A percentile compares a stretch with the other conserved stretches of the same genome.
phyloP scores from a whole-genome alignment of 2,888 invertebrate genomes.

The Caenorhabditis sp. region DNA sequence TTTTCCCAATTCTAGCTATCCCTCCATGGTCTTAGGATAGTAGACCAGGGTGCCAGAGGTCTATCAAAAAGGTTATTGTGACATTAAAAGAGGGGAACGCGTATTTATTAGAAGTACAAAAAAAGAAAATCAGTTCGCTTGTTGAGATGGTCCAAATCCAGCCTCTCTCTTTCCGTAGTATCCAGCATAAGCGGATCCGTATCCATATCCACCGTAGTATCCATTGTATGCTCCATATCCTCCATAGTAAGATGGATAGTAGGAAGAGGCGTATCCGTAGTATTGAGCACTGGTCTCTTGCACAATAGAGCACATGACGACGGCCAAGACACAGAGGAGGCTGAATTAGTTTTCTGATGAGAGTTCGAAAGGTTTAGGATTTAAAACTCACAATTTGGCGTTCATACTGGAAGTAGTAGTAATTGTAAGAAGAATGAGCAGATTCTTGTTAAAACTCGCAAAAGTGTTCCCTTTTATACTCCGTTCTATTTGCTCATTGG shows the following conservation, averaged over 20 bases:
- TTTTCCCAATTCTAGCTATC: too few relatives aligned
- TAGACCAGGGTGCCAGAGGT: not conserved
- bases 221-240: conserved; percentile 36
- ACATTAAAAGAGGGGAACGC: not conserved
- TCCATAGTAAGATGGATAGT: conserved; percentile 33
- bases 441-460: conserved; percentile 14
- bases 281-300: conserved; percentile 30
- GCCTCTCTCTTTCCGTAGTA: conserved; percentile 25
- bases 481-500: conserved; percentile 30
- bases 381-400: conserved; percentile 46
- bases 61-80: not conserved
- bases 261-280: conserved; percentile 31
- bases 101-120: not conserved
- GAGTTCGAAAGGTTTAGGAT: not conserved
- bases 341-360: not conserved
- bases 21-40: too few relatives aligned
- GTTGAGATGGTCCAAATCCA: conserved; percentile 36
- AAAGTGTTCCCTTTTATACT: conserved; percentile 25
- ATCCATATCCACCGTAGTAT: conserved; percentile 31
- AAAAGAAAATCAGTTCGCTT: conserved; percentile 16
- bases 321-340: conserved; percentile 11
- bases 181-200: conserved; percentile 31
- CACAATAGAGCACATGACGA: conserved; percentile 26
- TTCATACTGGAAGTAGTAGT: conserved; percentile 30
- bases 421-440: conserved; percentile 26